Conservation (phyloP, 2,888 invertebrate genomes). For the Ferrisia virgata region DNA sequence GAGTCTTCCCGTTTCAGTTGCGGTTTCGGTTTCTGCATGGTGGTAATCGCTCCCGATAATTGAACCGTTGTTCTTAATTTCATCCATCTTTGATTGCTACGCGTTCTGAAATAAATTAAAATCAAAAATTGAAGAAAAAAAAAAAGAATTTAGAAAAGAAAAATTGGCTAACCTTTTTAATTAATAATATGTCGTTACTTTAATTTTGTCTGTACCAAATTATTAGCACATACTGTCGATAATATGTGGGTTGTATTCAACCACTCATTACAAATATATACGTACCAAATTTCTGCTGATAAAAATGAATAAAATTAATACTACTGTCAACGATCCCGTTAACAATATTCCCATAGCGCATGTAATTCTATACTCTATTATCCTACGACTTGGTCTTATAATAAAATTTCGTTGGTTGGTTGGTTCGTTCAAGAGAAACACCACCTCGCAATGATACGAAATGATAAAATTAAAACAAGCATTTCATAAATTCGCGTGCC, state of each 20-base stretch:
- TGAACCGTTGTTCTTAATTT: constrained; percentile 91
- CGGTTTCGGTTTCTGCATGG: constrained; percentile 75
- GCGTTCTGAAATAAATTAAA: constrained; percentile 68
- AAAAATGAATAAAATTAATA: neutral
- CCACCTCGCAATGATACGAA: neutral
- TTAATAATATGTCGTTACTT: no score
- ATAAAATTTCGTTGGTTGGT: neutral
- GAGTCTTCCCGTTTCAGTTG: constrained; percentile 87
- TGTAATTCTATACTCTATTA: neutral
- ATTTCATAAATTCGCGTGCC: neutral
- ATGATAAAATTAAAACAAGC: neutral
- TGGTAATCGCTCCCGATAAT: constrained; percentile 76
- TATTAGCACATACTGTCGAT: no score
- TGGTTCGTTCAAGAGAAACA: neutral
- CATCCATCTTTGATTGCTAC: constrained; percentile 94
- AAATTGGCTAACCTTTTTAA: no score
- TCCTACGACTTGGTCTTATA: neutral
- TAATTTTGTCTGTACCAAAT: no score
- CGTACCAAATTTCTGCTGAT: neutral
- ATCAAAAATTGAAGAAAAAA: no score
- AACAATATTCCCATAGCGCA: neutral
- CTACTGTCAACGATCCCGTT: neutral
- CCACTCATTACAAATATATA: neutral
- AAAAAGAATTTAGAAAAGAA: no score
- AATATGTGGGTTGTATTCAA: neutral